Percentiles rank a stretch among this genome's conserved stretches.
Conservation (phyloP, 2,113 vertebrate species). For the Daboia siamensis region DNA sequence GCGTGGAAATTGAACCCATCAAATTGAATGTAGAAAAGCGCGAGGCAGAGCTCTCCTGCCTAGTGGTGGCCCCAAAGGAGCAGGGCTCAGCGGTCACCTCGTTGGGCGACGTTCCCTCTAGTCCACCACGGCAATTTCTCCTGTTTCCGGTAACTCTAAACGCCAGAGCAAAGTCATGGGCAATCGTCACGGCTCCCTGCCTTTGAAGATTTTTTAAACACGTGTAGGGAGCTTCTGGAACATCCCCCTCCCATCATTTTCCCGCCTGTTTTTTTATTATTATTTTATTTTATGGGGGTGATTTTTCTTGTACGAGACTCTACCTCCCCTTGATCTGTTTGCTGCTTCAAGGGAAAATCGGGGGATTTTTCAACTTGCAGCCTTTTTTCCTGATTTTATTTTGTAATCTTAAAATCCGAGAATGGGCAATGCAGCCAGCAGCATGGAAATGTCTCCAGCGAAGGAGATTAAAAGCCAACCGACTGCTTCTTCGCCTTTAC, state of each 20-base stretch:
- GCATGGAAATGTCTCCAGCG: constrained; percentile 18
- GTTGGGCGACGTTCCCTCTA: not conserved
- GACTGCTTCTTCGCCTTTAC: not conserved
- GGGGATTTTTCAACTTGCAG: not conserved
- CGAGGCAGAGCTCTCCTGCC: not conserved
- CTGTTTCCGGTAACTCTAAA: not conserved
- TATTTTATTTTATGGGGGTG: not conserved
- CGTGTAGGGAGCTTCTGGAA: not conserved
- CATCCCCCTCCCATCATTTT: too few relatives aligned
- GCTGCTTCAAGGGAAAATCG: not conserved
- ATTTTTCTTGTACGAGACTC: not conserved
- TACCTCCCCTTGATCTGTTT: not conserved
- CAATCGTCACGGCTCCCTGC: not conserved
- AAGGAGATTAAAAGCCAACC: constrained; percentile 15
- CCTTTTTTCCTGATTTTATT: not conserved
- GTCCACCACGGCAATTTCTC: too few relatives aligned
- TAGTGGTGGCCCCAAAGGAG: not conserved
- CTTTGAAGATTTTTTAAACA: not conserved
- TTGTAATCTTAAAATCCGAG: not conserved
- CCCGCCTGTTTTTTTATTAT: not conserved
- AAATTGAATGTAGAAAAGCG: not conserved
- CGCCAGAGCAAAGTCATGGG: not conserved
- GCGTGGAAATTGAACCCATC: not conserved
- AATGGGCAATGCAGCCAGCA: constrained; percentile 27
- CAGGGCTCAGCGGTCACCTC: not conserved